A percentile compares a stretch with the other conserved stretches of the same genome.
phyloP scores from a whole-genome alignment of 2,888 invertebrate species.

The Arctia plantaginis region DNA sequence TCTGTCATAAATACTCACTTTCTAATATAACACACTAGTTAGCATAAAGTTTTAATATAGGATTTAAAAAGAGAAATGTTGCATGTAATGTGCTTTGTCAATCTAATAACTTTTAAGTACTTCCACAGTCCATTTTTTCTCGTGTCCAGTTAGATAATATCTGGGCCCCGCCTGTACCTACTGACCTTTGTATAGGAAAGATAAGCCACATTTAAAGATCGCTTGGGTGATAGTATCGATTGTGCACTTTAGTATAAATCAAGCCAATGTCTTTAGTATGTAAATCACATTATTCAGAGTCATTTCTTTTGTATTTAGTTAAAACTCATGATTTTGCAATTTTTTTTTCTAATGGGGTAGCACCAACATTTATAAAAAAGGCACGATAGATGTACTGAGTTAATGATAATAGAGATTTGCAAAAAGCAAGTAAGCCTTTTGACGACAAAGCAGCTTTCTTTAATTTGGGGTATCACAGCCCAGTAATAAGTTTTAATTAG shows the following conservation, averaged over 20 bases:
- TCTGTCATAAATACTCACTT: too few relatives aligned
- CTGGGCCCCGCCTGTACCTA: conserved; percentile 49
- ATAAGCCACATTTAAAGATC: conserved; percentile 41
- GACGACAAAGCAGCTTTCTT: neutral
- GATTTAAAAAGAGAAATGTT: neutral
- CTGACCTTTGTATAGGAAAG: conserved; percentile 44
- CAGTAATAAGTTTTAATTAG: neutral
- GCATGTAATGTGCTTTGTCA: neutral
- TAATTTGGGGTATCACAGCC: neutral
- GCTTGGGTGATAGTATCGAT: conserved; percentile 33
- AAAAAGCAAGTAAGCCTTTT: neutral
- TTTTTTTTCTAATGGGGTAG: neutral
- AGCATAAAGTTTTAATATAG: too few relatives aligned
- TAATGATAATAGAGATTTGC: neutral
- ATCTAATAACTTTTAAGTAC: too few relatives aligned
- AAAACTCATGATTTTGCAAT: neutral
- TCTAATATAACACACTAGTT: too few relatives aligned
- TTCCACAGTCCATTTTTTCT: conserved; percentile 3
- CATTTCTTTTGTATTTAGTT: neutral
- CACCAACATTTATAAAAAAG: neutral
- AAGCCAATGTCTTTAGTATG: neutral
- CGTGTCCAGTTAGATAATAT: conserved; percentile 26
- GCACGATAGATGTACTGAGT: neutral
- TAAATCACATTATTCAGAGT: neutral
- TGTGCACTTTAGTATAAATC: neutral